Evolutionary conservation across 2,888 invertebrate species (phyloP), one percentile per base, ranked within the genome.

Genomic region (Microplitis manilae): DNA sequence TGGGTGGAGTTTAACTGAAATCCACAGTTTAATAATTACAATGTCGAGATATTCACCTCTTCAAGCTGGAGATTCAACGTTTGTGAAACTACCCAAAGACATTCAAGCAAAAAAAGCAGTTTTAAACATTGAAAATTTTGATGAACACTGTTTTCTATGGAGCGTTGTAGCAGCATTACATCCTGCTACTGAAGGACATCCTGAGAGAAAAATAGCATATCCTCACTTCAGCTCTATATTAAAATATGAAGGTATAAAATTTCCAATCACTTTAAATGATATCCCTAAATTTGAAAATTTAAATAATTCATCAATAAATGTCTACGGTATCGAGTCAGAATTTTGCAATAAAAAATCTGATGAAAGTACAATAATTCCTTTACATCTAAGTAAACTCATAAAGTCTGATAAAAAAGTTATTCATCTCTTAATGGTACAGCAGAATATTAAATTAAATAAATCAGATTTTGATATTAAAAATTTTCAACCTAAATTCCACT

Each of bases 141-240:
- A 84, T 72, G 60, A 79, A n/a, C 79, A 74, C 68, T 83, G 83
- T 68, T 83, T 84, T 76, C 40, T 79, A 4, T 83, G 80, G 80
- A 74, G 79, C 1, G 59, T 83, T 0, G 40, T 70, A 0, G 82
- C 82, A n/a, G 77, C 82, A n/a, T 74, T 83, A 30, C 41, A 77
- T 75, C 15, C 4, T 8, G 50, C 41, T 9, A 20, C 5, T 17
- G 6, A n/a, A n/a, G n/a, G n/a, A n/a, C n/a, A 50, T 17, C 39
- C 13, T 39, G 68, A 41, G 17, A 40, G 13, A 9, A 38, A 5
- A 13, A n/a, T n/a, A 40, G 15, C 39, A n/a, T 39, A 40, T 39
- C 20, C 9, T 13, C 39, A n/a, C 8, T 13, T 68, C 5, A 15
- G 20, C 9, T n/a, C 6, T 6, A 38, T 40, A 15, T 38, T 72